Base-by-base conservation (phyloP, 1,140 invertebrate genomes). In the Neodiprion lecontei region DNA sequence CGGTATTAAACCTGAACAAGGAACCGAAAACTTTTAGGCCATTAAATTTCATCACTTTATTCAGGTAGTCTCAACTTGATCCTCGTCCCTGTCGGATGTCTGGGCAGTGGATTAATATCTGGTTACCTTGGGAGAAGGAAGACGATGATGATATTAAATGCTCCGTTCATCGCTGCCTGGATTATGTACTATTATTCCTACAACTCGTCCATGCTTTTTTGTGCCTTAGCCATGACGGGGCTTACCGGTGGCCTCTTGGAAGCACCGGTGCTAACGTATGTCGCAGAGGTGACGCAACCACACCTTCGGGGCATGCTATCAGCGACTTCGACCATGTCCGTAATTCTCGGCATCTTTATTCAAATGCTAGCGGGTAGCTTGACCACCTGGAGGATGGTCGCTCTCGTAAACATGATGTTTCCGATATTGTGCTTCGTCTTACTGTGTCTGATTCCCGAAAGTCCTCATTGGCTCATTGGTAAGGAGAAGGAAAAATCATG, bases 181-280 rank as follows among this genome's bases (percentile, higher is more conserved):
- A 66, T 95, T 3, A 76, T 95, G 8, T 94, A 94, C 79, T 85
- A 94, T 80, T 93, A 91, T 77, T 85, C 94, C 0, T 89, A 83
- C 3, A 88, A 85, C 70, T 88, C 91, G 1, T 87, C 84, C 40
- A 91, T 92, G 82, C 86, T 95, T 12, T 95, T 94, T 82, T 77
- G 89, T 1, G 92, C 92, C 11, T 85, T 95, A 49, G 89, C 91
- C 72, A 86, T 95, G 67, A 93, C 92, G 14, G 94, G 94, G 9
- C 76, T 95, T 1, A 91, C 91, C 5, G 94, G 94, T 70, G 94
- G 94, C 69, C 83, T 96, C 0, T 86, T 95, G 66, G 94, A 95
- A 87, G 94, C 94, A 74, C 94, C 94, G 4, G 94, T 95, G 88
- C 85, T 95, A 78, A 95, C 94, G 0, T 95, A 95, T 82, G 93